These are phyloP conservation scores for Spisula subtruncata DNA, from an alignment of 2,888 invertebrate genomes.

Conservation along the genomic window DNA sequence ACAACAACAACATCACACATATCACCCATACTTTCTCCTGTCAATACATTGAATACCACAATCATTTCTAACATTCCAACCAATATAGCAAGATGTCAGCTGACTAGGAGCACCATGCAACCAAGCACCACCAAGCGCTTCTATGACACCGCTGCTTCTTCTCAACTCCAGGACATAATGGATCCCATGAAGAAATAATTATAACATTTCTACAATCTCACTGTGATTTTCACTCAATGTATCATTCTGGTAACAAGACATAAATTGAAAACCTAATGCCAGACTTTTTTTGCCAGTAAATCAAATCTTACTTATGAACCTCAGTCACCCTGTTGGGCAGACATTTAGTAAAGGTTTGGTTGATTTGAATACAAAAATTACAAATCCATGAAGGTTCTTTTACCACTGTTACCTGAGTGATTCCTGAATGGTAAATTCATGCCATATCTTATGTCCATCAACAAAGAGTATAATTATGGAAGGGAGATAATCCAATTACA, in stretches of 20 bases:
- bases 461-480: neutral
- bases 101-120: neutral
- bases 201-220: neutral
- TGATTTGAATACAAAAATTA: too few relatives aligned
- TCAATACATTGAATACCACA: neutral
- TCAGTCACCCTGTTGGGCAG: neutral
- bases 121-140: neutral
- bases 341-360: neutral
- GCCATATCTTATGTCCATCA: neutral
- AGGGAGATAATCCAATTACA: neutral
- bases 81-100: too few relatives aligned
- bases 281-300: neutral
- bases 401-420: too few relatives aligned
- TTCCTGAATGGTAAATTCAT: too few relatives aligned
- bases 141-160: constrained; percentile 19
- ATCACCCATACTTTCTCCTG: constrained; percentile 6
- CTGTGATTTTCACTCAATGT: constrained; percentile 16
- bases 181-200: constrained; percentile 9
- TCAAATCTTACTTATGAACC: neutral
- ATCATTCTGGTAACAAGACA: neutral
- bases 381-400: too few relatives aligned
- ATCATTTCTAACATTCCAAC: constrained; percentile 10
- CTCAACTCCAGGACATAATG: constrained; percentile 8
- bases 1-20: neutral
- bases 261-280: constrained; percentile 4